Base-by-base conservation (phyloP, 2,797 vertebrate species). In the Channa striata region DNA sequence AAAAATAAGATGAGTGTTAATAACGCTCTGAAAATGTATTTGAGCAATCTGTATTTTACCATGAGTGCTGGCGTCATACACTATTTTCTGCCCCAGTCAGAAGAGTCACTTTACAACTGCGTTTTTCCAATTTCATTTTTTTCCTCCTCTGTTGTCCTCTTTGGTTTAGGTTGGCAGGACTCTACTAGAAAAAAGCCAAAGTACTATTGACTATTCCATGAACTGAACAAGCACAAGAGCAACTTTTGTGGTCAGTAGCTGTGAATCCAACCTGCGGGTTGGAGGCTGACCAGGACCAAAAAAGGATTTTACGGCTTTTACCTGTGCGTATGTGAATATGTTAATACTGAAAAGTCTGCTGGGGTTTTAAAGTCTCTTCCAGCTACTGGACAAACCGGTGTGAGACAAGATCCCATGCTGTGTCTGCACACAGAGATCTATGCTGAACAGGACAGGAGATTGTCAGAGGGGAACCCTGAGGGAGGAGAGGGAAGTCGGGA, bases 381-480 rank as follows among this genome's bases (percentile, higher is more conserved):
- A 62, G 59, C 60, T 66, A 12, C 33, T 58, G 64, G 53, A 44
- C 30, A 46, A 79, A 42, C 51, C 44, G 21, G 77, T 71, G 59
- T 68, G 62, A 80, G 47, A 77, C 74, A 50, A 33, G 77, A 65
- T 49, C 49, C 47, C 72, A 43, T 11, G 62, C 62, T 50, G 77
- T 10, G 68, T 62, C 53, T 40, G 40, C 59, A 54, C 75, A 36
- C 72, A 70, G 37, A 69, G 67, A 77, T 70, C 62, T 83, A 44
- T 61, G 74, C 49, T 44, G 69, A 69, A 43, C 66, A 17, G 80
- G 72, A 74, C 69, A 49, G 53, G 67, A 78, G 68, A 74, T 48
- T 72, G 80, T 77, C 81, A 61, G 58, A 49, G 69, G 78, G 60
- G 39, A 71, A 69, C 42, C 73, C 57, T 48, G 52, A 16, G 66